Percentiles rank a stretch among this genome's conserved stretches.
Conservation (phyloP, 2,797 vertebrate genomes). For the Leucoraja ocellata region DNA sequence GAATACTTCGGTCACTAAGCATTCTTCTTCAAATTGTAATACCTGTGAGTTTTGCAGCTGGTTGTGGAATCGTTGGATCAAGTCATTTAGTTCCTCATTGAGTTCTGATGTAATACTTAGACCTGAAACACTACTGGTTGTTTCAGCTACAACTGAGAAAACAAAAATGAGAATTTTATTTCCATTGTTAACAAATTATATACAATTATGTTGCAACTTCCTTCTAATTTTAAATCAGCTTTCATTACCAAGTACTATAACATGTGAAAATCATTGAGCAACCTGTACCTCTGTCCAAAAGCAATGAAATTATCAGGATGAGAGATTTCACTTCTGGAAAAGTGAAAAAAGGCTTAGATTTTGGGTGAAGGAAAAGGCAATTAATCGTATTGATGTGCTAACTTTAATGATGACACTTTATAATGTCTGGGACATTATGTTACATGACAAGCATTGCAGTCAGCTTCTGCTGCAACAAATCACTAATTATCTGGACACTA, state of each 20-base stretch:
- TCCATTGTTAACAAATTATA: neutral
- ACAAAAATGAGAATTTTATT: neutral
- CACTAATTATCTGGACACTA: neutral
- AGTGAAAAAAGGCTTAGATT: neutral
- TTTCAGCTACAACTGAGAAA: conserved; percentile 79
- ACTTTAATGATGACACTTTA: too few species aligned
- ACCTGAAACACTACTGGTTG: conserved; percentile 88
- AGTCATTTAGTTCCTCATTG: conserved; percentile 92
- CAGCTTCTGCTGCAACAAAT: neutral
- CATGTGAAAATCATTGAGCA: conserved; percentile 19
- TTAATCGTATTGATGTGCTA: too few species aligned
- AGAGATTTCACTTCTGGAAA: neutral
- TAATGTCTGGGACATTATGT: neutral
- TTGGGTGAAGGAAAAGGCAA: neutral
- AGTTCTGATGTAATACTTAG: conserved; percentile 93
- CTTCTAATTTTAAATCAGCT: neutral
- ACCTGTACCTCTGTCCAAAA: neutral
- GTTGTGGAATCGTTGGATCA: conserved; percentile 96
- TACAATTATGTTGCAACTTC: neutral
- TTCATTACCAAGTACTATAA: neutral
- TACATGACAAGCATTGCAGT: neutral
- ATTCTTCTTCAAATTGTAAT: conserved; percentile 37
- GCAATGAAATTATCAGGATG: neutral
- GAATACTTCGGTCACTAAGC: neutral
- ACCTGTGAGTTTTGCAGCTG: conserved; percentile 93